Evolutionary conservation across 2,113 vertebrate species (phyloP).

Genomic region (Rafetus swinhoei): DNA sequence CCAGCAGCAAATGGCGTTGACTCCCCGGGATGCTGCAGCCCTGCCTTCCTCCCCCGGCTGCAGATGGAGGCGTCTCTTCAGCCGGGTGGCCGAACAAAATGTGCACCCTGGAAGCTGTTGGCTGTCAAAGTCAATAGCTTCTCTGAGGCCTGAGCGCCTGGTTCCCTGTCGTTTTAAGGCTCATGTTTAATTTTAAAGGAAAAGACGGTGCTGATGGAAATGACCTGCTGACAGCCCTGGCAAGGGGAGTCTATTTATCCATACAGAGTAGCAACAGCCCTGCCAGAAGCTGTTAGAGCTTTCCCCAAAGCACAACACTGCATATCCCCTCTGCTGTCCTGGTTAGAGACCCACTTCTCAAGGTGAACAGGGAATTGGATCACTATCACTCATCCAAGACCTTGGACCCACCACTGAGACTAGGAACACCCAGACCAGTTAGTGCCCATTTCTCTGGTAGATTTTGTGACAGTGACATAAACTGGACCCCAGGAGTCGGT

Average conservation of each 20-base stretch:
- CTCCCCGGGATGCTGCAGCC: fast-evolving
- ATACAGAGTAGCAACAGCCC: background rate
- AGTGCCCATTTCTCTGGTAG: background rate
- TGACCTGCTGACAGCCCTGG: background rate
- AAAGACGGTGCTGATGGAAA: background rate
- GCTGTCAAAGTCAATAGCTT: background rate
- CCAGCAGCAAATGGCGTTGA: fast-evolving
- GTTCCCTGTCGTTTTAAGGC: fast-evolving
- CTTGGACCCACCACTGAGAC: background rate
- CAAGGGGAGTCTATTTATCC: background rate
- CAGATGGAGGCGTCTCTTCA: fast-evolving
- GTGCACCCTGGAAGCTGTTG: background rate
- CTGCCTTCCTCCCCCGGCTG: background rate
- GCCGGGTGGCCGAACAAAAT: background rate
- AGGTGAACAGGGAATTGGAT: background rate
- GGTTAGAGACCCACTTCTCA: background rate
- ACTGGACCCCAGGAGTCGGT: background rate
- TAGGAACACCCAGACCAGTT: background rate
- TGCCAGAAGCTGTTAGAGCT: background rate
- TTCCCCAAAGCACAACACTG: background rate
- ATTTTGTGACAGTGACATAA: background rate
- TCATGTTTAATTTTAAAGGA: fast-evolving
- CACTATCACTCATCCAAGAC: background rate
- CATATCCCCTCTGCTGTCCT: background rate
- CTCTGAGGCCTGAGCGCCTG: background rate